These are phyloP conservation scores for Halocaridina rubra DNA, from an alignment of 2,888 invertebrate genomes.

Conservation along the genomic window DNA sequence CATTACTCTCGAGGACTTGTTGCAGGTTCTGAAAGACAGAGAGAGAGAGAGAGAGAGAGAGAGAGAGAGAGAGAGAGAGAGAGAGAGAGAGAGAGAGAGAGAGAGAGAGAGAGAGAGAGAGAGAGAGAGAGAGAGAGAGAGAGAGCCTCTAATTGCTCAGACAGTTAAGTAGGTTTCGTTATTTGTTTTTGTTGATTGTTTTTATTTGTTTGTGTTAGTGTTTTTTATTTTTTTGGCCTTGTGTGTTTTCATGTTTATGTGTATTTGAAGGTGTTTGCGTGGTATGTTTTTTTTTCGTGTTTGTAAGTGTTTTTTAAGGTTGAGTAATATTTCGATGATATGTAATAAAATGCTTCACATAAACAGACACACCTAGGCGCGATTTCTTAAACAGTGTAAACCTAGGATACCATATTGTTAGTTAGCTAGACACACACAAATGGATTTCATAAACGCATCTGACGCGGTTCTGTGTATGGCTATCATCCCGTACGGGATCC, in stretches of 20 bases:
- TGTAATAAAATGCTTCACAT: no score
- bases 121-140: neutral
- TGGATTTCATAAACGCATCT: no score
- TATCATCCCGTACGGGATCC: no score
- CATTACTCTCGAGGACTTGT: no score
- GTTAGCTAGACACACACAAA: no score
- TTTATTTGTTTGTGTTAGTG: neutral
- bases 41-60: neutral
- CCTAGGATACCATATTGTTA: no score
- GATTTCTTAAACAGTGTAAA: no score
- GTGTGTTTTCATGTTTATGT: neutral
- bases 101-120: neutral
- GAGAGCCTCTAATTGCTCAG: no score
- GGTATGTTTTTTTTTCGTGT: neutral
- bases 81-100: neutral
- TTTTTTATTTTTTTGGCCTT: neutral
- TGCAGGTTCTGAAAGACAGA: neutral
- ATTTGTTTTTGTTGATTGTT: neutral
- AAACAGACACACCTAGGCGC: no score
- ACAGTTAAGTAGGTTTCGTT: neutral
- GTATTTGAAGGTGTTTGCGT: neutral
- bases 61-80: neutral
- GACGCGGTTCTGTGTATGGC: no score
- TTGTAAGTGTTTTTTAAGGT: no score
- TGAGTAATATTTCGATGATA: no score